phyloP scores from a whole-genome alignment of 2,797 vertebrate species.

The Schizopygopsis pylzovi region DNA sequence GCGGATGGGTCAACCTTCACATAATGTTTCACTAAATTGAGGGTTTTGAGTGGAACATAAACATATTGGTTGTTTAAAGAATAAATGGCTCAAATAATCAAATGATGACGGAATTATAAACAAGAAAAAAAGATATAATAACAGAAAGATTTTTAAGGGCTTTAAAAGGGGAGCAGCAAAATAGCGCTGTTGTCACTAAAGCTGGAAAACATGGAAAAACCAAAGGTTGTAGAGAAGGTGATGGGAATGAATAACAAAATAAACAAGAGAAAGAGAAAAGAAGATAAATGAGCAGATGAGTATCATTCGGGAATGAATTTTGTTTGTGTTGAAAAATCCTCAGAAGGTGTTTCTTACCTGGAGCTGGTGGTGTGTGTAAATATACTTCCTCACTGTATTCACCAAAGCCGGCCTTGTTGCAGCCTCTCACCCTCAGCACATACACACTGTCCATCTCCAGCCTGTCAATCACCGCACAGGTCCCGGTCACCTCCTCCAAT shows the following conservation, averaged over 20 bases:
- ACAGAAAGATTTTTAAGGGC: slow-evolving; percentile 15
- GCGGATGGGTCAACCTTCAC: slow-evolving; percentile 19
- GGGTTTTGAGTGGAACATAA: not conserved
- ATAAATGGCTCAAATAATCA: slow-evolving; percentile 5
- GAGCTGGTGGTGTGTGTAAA: slow-evolving; percentile 91
- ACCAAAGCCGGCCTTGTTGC: slow-evolving; percentile 93
- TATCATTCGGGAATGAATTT: slow-evolving; percentile 46
- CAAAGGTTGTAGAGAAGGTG: slow-evolving; percentile 26
- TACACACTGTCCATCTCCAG: slow-evolving; percentile 93
- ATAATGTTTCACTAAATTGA: not conserved
- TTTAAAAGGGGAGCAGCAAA: not conserved
- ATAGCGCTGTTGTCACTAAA: not conserved
- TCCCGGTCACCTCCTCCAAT: slow-evolving; percentile 88
- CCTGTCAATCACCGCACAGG: slow-evolving; percentile 88
- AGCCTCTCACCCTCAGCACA: slow-evolving; percentile 90
- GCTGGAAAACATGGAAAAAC: slow-evolving; percentile 18
- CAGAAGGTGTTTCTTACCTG: slow-evolving; percentile 75
- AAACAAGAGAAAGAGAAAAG: slow-evolving; percentile 43
- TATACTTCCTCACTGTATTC: slow-evolving; percentile 97
- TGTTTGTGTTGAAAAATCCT: not conserved
- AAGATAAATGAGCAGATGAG: slow-evolving; percentile 69
- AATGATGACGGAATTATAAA: slow-evolving; percentile 20
- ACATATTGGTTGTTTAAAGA: not conserved
- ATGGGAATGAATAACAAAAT: slow-evolving; percentile 33
- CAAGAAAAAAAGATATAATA: not conserved